Evolutionary conservation across 2,113 vertebrate species (phyloP).

Genomic region (Geococcyx californianus): DNA sequence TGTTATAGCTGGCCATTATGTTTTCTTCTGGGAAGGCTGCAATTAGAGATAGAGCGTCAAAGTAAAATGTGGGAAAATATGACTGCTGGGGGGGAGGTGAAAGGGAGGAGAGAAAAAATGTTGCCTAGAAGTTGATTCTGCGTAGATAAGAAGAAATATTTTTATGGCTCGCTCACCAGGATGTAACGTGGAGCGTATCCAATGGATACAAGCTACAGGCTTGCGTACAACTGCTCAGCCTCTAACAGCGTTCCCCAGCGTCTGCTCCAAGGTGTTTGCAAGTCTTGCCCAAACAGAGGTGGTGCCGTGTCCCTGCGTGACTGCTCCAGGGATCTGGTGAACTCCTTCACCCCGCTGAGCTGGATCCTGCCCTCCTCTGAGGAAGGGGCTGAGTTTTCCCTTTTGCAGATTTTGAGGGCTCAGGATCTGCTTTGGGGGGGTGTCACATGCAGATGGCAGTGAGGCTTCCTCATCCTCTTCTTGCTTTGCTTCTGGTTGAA

Average conservation of each 20-base stretch:
- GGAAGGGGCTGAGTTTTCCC: not conserved
- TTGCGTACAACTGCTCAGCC: not conserved
- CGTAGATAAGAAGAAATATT: not conserved
- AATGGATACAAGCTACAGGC: not conserved
- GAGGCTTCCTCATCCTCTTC: not conserved
- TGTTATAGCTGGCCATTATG: not conserved
- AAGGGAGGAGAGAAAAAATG: not conserved
- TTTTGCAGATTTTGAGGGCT: too few relatives aligned
- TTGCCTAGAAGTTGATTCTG: not conserved
- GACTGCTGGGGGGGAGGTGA: not conserved
- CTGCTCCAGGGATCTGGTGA: not conserved
- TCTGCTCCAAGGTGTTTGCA: not conserved
- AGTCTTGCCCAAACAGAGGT: not conserved
- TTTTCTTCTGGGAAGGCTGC: not conserved
- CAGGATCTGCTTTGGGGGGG: not conserved
- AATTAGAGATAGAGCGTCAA: not conserved
- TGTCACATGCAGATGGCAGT: fast-evolving
- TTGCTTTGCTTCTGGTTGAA: not conserved
- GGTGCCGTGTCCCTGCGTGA: not conserved
- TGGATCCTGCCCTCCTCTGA: not conserved
- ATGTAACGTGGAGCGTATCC: not conserved
- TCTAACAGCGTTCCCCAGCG: not conserved
- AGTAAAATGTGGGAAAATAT: not conserved
- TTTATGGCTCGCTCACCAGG: not conserved
- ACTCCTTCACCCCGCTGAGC: not conserved